Conservation (phyloP, 2,797 vertebrate species). For the Gila robusta region DNA sequence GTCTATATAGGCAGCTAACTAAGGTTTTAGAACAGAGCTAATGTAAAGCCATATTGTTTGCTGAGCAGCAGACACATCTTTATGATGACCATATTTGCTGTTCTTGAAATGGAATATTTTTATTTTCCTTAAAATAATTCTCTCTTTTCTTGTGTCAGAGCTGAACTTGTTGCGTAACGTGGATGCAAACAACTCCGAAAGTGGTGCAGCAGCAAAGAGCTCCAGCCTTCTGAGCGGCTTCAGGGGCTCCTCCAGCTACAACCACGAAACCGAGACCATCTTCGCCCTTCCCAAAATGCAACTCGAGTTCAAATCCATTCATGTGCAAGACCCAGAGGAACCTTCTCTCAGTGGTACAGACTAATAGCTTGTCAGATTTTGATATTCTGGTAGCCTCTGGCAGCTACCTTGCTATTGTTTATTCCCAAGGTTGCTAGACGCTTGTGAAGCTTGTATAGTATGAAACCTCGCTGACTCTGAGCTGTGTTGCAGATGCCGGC, state of each 20-base stretch:
- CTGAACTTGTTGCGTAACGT: slow-evolving; percentile 94
- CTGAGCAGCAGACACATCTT: background rate
- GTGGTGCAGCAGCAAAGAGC: slow-evolving; percentile 88
- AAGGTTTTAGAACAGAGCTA: background rate
- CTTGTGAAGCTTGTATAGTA: background rate
- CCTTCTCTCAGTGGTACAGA: slow-evolving; percentile 88
- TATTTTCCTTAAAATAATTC: background rate
- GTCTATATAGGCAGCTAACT: background rate
- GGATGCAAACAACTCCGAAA: slow-evolving; percentile 91
- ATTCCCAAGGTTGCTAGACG: background rate
- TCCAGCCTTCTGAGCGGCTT: slow-evolving; percentile 93
- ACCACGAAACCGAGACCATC: slow-evolving; percentile 98
- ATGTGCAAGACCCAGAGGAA: slow-evolving; percentile 94
- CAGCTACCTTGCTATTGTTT: background rate
- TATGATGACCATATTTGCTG: background rate
- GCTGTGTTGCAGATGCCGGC: slow-evolving; percentile 73
- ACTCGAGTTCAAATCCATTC: slow-evolving; percentile 97
- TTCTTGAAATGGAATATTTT: background rate
- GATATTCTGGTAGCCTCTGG: background rate
- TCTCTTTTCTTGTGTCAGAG: slow-evolving; percentile 76
- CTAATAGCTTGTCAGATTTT: background rate
- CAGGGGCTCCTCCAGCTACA: slow-evolving; percentile 93
- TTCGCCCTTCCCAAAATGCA: slow-evolving; percentile 99
- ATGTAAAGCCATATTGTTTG: background rate
- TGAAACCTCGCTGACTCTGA: slow-evolving; percentile 2